Evolutionary conservation across 2,888 invertebrate species (phyloP).

Genomic region (Chrysolina oricalcia): DNA sequence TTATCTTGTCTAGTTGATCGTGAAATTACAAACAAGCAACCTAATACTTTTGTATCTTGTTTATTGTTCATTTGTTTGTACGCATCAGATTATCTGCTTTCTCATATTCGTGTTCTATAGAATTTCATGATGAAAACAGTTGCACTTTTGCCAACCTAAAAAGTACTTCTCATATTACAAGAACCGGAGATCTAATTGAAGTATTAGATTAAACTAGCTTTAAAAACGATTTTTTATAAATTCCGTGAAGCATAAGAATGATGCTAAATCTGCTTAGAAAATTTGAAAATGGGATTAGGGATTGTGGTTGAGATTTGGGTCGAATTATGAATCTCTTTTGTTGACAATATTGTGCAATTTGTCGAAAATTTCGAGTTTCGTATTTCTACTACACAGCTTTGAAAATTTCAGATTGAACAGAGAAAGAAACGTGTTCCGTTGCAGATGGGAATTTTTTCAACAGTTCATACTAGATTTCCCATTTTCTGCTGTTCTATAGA

Average conservation of each 20-base stretch:
- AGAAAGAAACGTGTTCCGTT: too few species aligned
- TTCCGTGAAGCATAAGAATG: conserved; percentile 42
- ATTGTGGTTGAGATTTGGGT: conserved; percentile 48
- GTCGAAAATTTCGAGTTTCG: not conserved
- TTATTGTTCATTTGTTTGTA: conserved; percentile 55
- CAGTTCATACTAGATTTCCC: too few species aligned
- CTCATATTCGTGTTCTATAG: conserved; percentile 46
- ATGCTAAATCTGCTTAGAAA: conserved; percentile 43
- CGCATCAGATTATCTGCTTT: conserved; percentile 51
- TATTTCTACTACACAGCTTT: not conserved
- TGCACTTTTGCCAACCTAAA: conserved; percentile 52
- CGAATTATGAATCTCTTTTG: conserved; percentile 16
- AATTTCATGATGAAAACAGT: conserved; percentile 49
- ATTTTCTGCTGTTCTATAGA: too few species aligned
- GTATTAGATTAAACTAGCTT: conserved; percentile 49
- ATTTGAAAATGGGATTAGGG: conserved; percentile 47
- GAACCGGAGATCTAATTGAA: conserved; percentile 47
- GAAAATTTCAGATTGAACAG: not conserved
- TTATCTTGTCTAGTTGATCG: conserved; percentile 55
- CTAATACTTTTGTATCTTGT: conserved; percentile 55
- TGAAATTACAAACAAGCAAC: conserved; percentile 56
- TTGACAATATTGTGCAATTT: conserved; percentile 3
- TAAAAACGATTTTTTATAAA: conserved; percentile 37
- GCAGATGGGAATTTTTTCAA: too few species aligned
- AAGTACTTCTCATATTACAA: conserved; percentile 48